A percentile compares a stretch with the other conserved stretches of the same genome.
Conservation (phyloP, 1,140 invertebrate species). For the Campodea augens region DNA sequence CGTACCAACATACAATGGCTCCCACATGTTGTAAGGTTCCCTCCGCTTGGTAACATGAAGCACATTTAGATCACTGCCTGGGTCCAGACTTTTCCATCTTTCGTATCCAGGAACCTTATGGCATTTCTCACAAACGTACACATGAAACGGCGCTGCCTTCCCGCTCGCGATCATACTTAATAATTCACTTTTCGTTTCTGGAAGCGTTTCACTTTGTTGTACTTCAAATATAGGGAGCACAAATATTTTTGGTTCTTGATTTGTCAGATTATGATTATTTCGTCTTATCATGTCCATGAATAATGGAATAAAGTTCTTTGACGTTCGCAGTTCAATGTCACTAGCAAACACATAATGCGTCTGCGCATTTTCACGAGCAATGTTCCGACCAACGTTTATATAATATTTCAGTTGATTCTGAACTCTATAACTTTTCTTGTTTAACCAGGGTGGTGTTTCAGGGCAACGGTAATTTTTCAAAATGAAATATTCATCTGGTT, state of each 20-base stretch:
- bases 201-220: conserved; percentile 18
- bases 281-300: conserved; percentile 24
- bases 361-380: conserved; percentile 14
- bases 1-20: conserved; percentile 63
- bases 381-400: conserved; percentile 19
- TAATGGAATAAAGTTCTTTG: conserved; percentile 35
- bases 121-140: conserved; percentile 45
- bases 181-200: conserved; percentile 31
- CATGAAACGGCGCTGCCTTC: conserved; percentile 31
- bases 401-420: conserved; percentile 18
- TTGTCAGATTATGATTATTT: neutral
- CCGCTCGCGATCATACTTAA: conserved; percentile 23
- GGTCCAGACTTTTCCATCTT: conserved; percentile 31
- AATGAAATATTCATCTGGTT: too few relatives aligned
- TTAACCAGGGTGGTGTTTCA: too few relatives aligned
- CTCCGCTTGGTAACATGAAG: conserved; percentile 38
- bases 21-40: conserved; percentile 54
- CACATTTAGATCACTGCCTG: neutral
- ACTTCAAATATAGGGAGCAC: conserved; percentile 42
- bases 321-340: conserved; percentile 54
- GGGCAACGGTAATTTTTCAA: too few relatives aligned
- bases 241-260: conserved; percentile 14
- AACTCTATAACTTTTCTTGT: too few relatives aligned
- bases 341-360: conserved; percentile 18
- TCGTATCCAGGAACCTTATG: conserved; percentile 55